These are phyloP conservation scores for Odocoileus hemionus DNA, from an alignment of 2,113 vertebrate genomes.

Conservation along the genomic window DNA sequence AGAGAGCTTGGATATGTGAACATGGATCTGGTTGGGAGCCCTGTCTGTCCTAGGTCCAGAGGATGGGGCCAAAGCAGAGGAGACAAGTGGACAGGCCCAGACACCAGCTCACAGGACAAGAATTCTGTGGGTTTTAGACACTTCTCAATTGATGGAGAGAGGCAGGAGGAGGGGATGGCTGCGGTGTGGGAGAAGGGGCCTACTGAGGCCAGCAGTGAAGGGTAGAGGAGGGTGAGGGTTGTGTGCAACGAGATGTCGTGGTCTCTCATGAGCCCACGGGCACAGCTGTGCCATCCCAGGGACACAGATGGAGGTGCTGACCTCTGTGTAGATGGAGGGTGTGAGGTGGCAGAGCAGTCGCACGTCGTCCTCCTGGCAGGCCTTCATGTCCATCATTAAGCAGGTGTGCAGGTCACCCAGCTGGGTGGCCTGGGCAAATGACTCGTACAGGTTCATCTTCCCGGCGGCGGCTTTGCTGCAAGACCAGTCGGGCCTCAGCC, in stretches of 20 bases:
- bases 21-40: fast-evolving
- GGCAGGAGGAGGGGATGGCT: no score
- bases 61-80: not conserved
- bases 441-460: conserved; percentile 97
- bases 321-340: conserved; percentile 92
- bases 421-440: conserved; percentile 95
- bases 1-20: not conserved
- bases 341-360: conserved; percentile 96
- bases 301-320: not conserved
- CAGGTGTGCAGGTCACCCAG: conserved; percentile 96
- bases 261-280: not conserved
- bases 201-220: fast-evolving
- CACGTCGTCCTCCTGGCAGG: conserved; percentile 96
- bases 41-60: not conserved
- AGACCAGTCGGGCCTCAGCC: not conserved
- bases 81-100: not conserved
- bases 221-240: not conserved
- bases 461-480: conserved; percentile 93
- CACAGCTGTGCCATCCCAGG: fast-evolving
- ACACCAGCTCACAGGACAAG: not conserved
- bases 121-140: not conserved
- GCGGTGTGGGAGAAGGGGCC: not conserved
- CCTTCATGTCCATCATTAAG: conserved; percentile 99
- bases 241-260: fast-evolving
- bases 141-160: not conserved